Base-by-base conservation (phyloP, 92 coral and sea anemone species). In the Epizoanthus ramosus region DNA sequence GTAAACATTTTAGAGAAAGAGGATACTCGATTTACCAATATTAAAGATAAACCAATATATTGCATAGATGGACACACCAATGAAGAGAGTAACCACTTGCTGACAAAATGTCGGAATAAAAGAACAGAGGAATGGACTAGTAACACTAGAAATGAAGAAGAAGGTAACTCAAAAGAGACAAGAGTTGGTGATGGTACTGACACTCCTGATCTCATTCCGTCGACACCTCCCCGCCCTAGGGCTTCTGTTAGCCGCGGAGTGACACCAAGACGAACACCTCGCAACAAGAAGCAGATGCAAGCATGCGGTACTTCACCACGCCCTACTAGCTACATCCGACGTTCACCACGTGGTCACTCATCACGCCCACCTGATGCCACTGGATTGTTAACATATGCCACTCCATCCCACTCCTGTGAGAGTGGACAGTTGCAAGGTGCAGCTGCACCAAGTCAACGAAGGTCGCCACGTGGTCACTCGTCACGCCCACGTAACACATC, bases 181-280 rank as follows among this genome's bases (percentile, higher is more conserved):
- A 25, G 19, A 31, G 18, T 5, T 18, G 13, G 74, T 80, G 33
- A 45, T 6, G 57, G 73, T 47, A 18, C 76, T 7, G 47, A 67
- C 31, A 66, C 75, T 25, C 73, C 74, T 61, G 84, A 74, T 35
- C 39, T 89, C 3, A 75, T 89, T 31, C 86, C 89, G 6, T 80
- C 73, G 15, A 89, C 92, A 23, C 92, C 92, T 3, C 89, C 92
- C 13, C 74, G 63, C 16, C 63, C 68, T 47, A 60, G 65, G 50
- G 70, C 47, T 39, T 77, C 82, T 15, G 13, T 77, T 35, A 37
- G 71, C 3, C 52, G 82, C n/a, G 58, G 82, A 37, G 33, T 23
- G 73, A 89, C 83, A 73, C 84, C 83, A 85, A 53, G 68, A 68
- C 80, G 57, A 7, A 77, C 71, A 43, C 37, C 82, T 39, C 82